Base-by-base conservation (phyloP, 2,797 vertebrate genomes). In the Malacoctenus gilli region DNA sequence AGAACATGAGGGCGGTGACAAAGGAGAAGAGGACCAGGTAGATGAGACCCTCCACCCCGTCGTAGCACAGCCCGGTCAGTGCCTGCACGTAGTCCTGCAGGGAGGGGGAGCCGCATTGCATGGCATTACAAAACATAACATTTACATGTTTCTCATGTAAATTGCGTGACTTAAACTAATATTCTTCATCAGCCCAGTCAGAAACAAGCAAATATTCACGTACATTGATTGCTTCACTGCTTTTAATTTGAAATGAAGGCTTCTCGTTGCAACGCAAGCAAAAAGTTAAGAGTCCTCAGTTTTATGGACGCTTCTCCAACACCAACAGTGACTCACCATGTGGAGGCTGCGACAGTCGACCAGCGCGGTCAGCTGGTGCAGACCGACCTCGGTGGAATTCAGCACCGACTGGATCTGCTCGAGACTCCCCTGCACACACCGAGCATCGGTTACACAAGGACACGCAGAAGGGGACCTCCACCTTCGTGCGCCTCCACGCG, bases 11-110 rank as follows among this genome's bases (percentile, higher is more conserved):
- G 8, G 97, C 97, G 0, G 97, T 99, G 90, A 97, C 92, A 34
- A 98, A 98, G 71, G 97, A 99, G 89, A 98, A 99, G 48, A 99
- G 94, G 25, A 96, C 94, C 92, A 99, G 88, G 91, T 98, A 99
- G 89, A 99, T 96, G 76, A 99, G 90, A n/a, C 97, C 97, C 88
- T 99, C 97, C 51, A 99, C 94, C 1, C 97, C 95, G 2, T 98
- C 97, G 0, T 96, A 98, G 82, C 97, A 98, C 86, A 98, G 91
- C 42, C 97, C 97, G 0, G 95, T 98, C 85, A 99, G 77, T 1
- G 96, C 94, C 81, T 98, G 96, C 59, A 98, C 84, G 0, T 98
- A 98, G 85, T 99, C 96, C 97, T 99, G 68, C n/a, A 13, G 12
- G 9, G 23, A 34, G 10, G 39, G 2, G 1, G 23, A 25, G 23